Evolutionary conservation across 1,140 invertebrate genomes (phyloP).

Genomic region (Bathynomus jamesi): DNA sequence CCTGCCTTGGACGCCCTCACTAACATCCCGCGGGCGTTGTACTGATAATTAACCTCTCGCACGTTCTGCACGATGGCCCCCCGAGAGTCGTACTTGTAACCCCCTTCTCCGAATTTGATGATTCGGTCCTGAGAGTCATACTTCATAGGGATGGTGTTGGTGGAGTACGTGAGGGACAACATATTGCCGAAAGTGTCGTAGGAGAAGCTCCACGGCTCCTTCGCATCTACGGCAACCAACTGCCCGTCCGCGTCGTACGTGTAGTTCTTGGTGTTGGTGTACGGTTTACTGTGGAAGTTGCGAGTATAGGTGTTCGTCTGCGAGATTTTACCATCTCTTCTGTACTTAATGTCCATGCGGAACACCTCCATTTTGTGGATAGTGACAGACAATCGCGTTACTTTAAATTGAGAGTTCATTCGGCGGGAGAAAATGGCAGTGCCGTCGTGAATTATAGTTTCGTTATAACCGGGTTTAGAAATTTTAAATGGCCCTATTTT

Average conservation of each 20-base stretch:
- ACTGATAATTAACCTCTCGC: constrained; percentile 82
- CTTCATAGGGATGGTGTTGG: constrained; percentile 82
- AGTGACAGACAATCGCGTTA: constrained; percentile 64
- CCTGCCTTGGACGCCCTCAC: constrained; percentile 68
- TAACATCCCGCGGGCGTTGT: constrained; percentile 83
- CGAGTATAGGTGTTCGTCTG: constrained; percentile 80
- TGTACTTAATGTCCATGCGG: constrained; percentile 79
- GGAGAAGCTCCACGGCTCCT: constrained; percentile 87
- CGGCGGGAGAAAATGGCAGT: constrained; percentile 74
- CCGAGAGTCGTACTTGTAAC: constrained; percentile 73
- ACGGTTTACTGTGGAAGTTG: constrained; percentile 76
- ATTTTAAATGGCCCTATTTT: constrained; percentile 58
- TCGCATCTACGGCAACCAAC: constrained; percentile 74
- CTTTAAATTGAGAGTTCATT: constrained; percentile 67
- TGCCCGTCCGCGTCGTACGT: constrained; percentile 88
- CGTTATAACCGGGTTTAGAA: constrained; percentile 53
- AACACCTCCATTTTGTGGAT: constrained; percentile 82
- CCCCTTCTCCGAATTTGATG: constrained; percentile 80
- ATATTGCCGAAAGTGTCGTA: constrained; percentile 94
- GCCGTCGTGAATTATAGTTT: constrained; percentile 72
- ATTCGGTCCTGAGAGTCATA: constrained; percentile 82
- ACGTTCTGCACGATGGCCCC: constrained; percentile 86
- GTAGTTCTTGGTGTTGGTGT: constrained; percentile 82
- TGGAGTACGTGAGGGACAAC: constrained; percentile 74
- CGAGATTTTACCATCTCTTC: constrained; percentile 61